phyloP scores from a whole-genome alignment of 2,888 invertebrate genomes.

The Phrixothrix hirtus region DNA sequence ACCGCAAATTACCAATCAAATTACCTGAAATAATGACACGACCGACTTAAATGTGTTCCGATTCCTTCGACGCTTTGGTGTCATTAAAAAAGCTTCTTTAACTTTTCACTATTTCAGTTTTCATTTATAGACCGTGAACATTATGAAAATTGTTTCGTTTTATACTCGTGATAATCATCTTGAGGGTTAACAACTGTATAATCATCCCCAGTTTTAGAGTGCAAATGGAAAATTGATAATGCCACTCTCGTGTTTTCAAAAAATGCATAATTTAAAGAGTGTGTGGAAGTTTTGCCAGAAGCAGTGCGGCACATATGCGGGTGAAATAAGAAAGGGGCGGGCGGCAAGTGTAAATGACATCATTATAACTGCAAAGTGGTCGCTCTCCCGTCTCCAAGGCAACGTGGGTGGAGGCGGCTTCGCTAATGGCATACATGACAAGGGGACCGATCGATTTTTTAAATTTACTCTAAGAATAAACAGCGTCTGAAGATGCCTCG shows the following conservation, averaged over 20 bases:
- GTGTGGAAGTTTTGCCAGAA: conserved; percentile 18
- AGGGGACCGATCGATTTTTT: conserved; percentile 58
- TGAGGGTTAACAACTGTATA: conserved; percentile 9
- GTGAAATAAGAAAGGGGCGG: conserved; percentile 54
- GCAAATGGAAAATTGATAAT: conserved; percentile 9
- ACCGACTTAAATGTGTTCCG: conserved; percentile 37
- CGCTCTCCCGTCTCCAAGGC: conserved; percentile 56
- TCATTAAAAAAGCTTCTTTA: too few species aligned
- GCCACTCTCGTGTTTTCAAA: conserved; percentile 9
- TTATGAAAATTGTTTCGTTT: too few species aligned
- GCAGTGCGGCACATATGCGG: conserved; percentile 49
- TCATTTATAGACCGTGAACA: too few species aligned
- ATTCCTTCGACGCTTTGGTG: too few species aligned
- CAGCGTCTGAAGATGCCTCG: conserved; percentile 38
- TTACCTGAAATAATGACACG: conserved; percentile 46
- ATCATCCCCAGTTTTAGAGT: neutral
- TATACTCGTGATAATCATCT: too few species aligned
- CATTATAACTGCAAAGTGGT: conserved; percentile 60
- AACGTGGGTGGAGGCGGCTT: conserved; percentile 48
- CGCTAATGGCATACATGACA: conserved; percentile 59
- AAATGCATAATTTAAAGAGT: conserved; percentile 23
- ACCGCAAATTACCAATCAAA: conserved; percentile 54
- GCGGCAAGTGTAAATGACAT: conserved; percentile 60
- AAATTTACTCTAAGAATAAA: conserved; percentile 58
- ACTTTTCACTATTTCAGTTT: too few species aligned